phyloP scores from a whole-genome alignment of 2,113 vertebrate species.

The Gymnarchus niloticus region DNA sequence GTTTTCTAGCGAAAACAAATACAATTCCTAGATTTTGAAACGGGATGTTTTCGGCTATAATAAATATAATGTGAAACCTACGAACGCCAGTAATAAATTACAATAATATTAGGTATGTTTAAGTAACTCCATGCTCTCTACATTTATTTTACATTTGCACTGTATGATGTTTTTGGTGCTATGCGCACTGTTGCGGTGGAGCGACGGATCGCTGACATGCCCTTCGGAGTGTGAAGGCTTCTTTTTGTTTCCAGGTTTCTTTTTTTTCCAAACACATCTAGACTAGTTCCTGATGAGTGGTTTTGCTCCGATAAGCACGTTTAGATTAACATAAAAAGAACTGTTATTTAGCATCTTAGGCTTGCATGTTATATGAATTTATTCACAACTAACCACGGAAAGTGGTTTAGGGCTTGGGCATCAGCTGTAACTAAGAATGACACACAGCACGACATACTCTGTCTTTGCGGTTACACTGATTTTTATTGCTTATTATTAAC shows the following conservation, averaged over 20 bases:
- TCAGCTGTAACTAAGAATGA: background rate
- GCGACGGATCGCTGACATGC: background rate
- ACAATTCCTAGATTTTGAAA: background rate
- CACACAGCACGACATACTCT: background rate
- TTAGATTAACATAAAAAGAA: background rate
- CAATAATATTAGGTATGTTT: background rate
- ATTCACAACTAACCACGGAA: constrained; percentile 5
- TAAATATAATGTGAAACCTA: background rate
- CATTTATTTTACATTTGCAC: background rate
- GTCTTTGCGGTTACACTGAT: background rate
- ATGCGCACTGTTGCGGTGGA: background rate
- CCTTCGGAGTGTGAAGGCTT: background rate
- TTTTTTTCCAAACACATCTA: background rate
- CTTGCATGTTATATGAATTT: background rate
- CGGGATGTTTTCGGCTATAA: background rate
- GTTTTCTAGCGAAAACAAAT: background rate
- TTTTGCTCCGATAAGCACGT: background rate
- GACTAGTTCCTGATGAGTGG: background rate
- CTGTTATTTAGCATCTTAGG: too few relatives aligned
- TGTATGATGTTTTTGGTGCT: background rate
- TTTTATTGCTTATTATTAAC: too few relatives aligned
- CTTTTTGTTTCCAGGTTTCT: background rate
- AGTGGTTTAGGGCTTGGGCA: background rate
- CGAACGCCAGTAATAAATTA: background rate
- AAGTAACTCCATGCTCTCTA: background rate